phyloP scores from a whole-genome alignment of 2,113 vertebrate genomes.

The Leptobrachium ailaonicum region DNA sequence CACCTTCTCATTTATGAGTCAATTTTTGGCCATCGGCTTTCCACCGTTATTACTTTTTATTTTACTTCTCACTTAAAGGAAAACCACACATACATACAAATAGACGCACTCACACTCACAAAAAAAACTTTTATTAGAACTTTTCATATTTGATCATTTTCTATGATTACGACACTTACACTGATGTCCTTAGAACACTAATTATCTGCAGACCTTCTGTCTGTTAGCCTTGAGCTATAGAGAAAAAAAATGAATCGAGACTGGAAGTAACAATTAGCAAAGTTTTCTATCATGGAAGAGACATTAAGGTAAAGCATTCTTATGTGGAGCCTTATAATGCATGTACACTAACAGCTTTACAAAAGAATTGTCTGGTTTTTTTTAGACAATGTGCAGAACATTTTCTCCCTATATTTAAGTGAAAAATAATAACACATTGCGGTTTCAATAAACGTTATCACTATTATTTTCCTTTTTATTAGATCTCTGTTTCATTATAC shows the following conservation, averaged over 20 bases:
- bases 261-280: not conserved
- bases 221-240: constrained; percentile 41
- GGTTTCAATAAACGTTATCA: too few species aligned
- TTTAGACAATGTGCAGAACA: too few species aligned
- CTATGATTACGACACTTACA: not conserved
- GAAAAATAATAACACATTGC: too few species aligned
- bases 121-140: constrained; percentile 40
- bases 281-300: not conserved
- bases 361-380: too few species aligned
- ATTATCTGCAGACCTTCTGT: constrained; percentile 32
- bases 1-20: constrained; percentile 95
- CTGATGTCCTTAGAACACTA: constrained; percentile 14
- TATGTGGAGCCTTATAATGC: too few species aligned
- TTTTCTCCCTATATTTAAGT: too few species aligned
- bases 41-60: constrained; percentile 81
- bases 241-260: not conserved
- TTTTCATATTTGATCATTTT: constrained; percentile 5
- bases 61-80: constrained; percentile 71
- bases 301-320: not conserved
- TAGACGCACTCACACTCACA: not conserved
- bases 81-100: constrained; percentile 19
- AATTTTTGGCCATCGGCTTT: constrained; percentile 86
- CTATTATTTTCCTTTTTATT: too few species aligned
- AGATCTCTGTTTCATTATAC: too few species aligned
- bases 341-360: too few species aligned